phyloP scores from a whole-genome alignment of 2,888 invertebrate species.

The Rhamnusium bicolor region DNA sequence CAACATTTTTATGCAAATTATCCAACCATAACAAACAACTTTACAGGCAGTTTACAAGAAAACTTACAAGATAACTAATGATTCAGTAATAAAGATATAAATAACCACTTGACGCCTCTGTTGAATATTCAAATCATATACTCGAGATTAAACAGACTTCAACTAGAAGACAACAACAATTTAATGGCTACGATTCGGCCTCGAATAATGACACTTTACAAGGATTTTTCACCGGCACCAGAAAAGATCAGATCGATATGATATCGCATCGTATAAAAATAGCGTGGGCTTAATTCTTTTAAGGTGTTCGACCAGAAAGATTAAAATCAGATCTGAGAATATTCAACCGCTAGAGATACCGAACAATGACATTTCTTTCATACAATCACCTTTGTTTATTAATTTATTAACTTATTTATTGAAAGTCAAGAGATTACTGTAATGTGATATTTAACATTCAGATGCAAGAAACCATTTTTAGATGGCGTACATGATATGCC shows the following conservation, averaged over 20 bases:
- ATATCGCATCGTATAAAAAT: not conserved
- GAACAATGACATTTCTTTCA: not conserved
- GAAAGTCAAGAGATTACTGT: not conserved
- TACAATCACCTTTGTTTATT: not conserved
- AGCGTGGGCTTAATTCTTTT: not conserved
- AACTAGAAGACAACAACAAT: constrained; percentile 3
- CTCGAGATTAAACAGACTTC: not conserved
- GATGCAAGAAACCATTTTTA: too few relatives aligned
- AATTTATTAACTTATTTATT: not conserved
- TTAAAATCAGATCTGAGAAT: not conserved
- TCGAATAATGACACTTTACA: constrained; percentile 39
- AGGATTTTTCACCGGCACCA: constrained; percentile 24
- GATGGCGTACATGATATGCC: too few relatives aligned
- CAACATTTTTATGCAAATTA: constrained; percentile 29
- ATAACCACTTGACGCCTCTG: constrained; percentile 23
- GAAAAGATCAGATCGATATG: not conserved
- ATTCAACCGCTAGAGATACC: not conserved
- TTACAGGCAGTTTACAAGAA: constrained; percentile 28
- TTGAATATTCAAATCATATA: constrained; percentile 21
- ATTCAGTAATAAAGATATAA: constrained; percentile 30
- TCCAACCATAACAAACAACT: constrained; percentile 14
- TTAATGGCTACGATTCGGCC: constrained; percentile 25
- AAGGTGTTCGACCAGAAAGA: not conserved
- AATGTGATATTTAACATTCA: too few relatives aligned
- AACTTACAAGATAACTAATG: constrained; percentile 30